Percentiles rank a stretch among this genome's conserved stretches.
These are phyloP conservation scores for Oceanites oceanicus DNA, from an alignment of 2,113 vertebrate genomes.

Conservation along the genomic window DNA sequence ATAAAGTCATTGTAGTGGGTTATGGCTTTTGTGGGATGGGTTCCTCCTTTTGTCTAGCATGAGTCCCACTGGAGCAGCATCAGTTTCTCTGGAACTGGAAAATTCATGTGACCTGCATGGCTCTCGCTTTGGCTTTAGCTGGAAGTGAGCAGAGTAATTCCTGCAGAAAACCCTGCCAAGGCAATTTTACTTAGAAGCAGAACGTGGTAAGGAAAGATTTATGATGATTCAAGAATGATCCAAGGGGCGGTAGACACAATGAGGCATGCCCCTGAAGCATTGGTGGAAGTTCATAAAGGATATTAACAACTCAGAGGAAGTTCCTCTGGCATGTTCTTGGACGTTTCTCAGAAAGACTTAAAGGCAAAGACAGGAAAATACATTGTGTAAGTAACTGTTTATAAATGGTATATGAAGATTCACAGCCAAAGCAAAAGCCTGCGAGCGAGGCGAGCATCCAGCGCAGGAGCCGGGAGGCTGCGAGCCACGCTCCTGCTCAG, in stretches of 20 bases:
- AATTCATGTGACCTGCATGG: not conserved
- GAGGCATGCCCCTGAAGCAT: not conserved
- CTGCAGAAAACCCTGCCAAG: slow-evolving; percentile 1
- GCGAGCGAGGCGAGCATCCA: rapidly evolving
- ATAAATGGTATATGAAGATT: not conserved
- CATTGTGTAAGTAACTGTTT: not conserved
- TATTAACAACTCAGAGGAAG: not conserved
- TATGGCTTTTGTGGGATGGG: not conserved
- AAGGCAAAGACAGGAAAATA: slow-evolving; percentile 15
- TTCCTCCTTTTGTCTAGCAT: slow-evolving; percentile 54
- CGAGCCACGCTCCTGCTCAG: not conserved
- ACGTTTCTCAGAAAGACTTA: not conserved
- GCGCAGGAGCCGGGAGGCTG: not conserved
- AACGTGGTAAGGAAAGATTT: not conserved
- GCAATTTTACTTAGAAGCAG: not conserved
- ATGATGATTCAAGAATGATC: not conserved
- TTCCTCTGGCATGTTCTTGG: slow-evolving; percentile 1
- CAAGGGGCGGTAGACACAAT: not conserved
- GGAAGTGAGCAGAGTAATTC: slow-evolving; percentile 14
- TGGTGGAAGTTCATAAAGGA: not conserved
- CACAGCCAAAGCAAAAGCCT: not conserved
- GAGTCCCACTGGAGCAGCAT: not conserved
- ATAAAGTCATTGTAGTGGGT: not conserved
- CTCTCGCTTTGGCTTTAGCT: not conserved
- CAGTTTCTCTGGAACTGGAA: slow-evolving; percentile 23